Percentiles rank a stretch among this genome's conserved stretches.
phyloP scores from a whole-genome alignment of 2,888 invertebrate species.

The Oasisia sp. region DNA sequence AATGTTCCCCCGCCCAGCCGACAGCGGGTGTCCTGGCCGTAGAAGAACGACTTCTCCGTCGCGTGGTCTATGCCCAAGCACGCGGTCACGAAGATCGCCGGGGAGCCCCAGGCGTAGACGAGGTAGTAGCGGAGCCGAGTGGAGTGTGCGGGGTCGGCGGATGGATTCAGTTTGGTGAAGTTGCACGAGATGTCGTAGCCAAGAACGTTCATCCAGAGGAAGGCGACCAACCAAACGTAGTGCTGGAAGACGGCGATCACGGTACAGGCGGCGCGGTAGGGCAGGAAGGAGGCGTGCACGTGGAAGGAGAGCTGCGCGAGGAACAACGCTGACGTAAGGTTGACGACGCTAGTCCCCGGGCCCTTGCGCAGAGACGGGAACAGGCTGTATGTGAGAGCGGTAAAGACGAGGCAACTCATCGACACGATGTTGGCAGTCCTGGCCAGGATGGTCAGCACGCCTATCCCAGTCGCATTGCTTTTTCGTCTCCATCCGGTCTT shows the following conservation, averaged over 20 bases:
- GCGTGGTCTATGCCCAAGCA: background rate
- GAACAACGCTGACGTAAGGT: background rate
- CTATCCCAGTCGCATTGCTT: background rate
- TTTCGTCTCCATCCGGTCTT: background rate
- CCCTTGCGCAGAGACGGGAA: background rate
- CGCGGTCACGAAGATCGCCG: background rate
- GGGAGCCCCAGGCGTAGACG: background rate
- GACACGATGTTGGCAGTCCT: background rate
- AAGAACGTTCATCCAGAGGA: conserved; percentile 6
- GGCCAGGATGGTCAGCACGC: background rate
- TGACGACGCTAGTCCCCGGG: background rate
- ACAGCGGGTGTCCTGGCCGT: background rate
- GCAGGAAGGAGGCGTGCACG: background rate
- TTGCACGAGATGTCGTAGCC: background rate
- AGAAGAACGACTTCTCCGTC: background rate
- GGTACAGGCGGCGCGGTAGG: background rate
- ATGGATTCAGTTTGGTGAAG: background rate
- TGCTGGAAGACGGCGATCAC: background rate
- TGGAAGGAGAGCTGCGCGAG: conserved; percentile 20
- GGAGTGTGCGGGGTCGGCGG: background rate
- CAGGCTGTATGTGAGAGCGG: background rate
- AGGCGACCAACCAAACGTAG: background rate
- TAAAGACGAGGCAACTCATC: background rate
- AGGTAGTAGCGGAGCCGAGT: background rate
- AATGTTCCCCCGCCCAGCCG: background rate